Percentiles rank a stretch among this genome's conserved stretches.
Conservation (phyloP, 2,113 vertebrate species). For the Saimiri boliviensis region DNA sequence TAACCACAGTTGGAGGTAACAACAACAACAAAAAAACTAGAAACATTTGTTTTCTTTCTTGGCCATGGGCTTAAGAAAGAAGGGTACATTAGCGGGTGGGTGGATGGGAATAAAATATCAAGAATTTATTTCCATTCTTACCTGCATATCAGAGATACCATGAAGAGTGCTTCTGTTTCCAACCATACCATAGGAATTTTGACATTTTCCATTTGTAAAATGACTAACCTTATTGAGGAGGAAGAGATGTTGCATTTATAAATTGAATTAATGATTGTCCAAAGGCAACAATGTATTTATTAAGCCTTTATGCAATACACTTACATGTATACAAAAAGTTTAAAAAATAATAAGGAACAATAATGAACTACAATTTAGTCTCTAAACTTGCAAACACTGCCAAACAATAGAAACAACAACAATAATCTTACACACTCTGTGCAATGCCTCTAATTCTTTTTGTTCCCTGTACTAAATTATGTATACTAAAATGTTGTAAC, state of each 20-base stretch:
- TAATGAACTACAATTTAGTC: slow-evolving; percentile 22
- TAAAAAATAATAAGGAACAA: background rate
- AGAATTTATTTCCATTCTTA: background rate
- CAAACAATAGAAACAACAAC: slow-evolving; percentile 35
- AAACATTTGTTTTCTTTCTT: background rate
- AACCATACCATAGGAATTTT: background rate
- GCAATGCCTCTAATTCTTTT: slow-evolving; percentile 47
- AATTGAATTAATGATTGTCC: slow-evolving; percentile 12
- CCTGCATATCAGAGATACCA: background rate
- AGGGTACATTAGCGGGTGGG: background rate
- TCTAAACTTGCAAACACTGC: slow-evolving; percentile 14
- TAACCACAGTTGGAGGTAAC: background rate
- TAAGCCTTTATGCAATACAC: slow-evolving; percentile 2
- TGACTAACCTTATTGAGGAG: background rate
- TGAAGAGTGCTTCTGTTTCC: background rate
- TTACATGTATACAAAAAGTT: background rate
- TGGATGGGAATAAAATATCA: background rate
- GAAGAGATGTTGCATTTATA: background rate
- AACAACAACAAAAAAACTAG: background rate
- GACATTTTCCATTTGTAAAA: slow-evolving; percentile 6
- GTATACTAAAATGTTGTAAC: slow-evolving; percentile 24
- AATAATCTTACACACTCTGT: slow-evolving; percentile 18
- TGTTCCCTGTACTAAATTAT: slow-evolving; percentile 43
- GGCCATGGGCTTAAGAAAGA: background rate
- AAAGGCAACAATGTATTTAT: slow-evolving; percentile 2